Conservation (phyloP, 2,888 invertebrate species). For the Tuberolachnus salignus region DNA sequence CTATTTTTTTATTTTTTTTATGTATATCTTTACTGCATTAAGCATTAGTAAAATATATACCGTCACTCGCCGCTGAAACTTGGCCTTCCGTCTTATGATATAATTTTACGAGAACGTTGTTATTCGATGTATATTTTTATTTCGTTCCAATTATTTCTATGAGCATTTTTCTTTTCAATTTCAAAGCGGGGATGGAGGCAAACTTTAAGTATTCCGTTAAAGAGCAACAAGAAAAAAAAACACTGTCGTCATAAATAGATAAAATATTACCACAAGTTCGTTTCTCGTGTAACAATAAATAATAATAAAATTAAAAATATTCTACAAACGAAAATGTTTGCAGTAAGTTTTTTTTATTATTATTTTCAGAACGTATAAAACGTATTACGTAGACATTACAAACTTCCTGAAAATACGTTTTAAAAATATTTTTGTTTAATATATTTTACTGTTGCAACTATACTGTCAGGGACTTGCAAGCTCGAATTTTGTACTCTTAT, state of each 20-base stretch:
- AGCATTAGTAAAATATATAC: conserved; percentile 4
- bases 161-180: not conserved
- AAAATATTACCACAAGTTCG: not conserved
- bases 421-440: no score
- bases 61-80: conserved; percentile 27
- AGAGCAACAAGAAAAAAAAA: not conserved
- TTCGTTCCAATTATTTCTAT: not conserved
- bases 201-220: not conserved
- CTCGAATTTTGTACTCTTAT: no score
- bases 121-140: not conserved
- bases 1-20: conserved; percentile 6
- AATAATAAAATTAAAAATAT: no score
- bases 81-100: conserved; percentile 26
- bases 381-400: not conserved
- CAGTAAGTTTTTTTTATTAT: no score
- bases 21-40: conserved; percentile 33
- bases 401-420: not conserved
- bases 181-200: no score
- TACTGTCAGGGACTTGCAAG: no score
- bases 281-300: not conserved
- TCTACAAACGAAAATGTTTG: no score
- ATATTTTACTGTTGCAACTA: no score
- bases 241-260: not conserved
- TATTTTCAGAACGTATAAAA: not conserved
- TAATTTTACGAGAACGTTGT: conserved; percentile 8